phyloP scores from a whole-genome alignment of 1,140 invertebrate species.

The Drosophila malerkotliana region DNA sequence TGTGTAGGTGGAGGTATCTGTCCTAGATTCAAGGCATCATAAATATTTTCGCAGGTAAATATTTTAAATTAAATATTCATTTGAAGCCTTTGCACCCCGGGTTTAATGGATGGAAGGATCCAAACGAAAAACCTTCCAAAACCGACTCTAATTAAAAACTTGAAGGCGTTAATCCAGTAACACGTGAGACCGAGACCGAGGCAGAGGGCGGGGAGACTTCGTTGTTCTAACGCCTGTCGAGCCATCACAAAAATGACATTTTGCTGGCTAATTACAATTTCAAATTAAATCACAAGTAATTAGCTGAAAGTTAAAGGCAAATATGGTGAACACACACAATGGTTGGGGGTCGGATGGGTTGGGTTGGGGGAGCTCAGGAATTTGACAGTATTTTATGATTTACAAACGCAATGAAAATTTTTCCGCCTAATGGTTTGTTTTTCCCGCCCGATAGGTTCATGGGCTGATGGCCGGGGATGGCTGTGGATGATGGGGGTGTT shows the following conservation, averaged over 20 bases:
- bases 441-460: constrained; percentile 35
- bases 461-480: background rate
- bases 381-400: constrained; percentile 77
- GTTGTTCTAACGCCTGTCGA: constrained; percentile 53
- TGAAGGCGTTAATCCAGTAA: constrained; percentile 53
- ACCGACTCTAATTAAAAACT: constrained; percentile 60
- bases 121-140: background rate
- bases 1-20: background rate
- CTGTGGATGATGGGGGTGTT: constrained; percentile 1
- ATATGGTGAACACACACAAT: constrained; percentile 26
- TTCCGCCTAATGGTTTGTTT: constrained; percentile 65
- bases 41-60: background rate
- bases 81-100: background rate
- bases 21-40: background rate
- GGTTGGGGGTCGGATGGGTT: constrained; percentile 14
- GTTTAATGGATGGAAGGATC: background rate
- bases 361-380: constrained; percentile 14
- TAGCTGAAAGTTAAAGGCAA: constrained; percentile 66
- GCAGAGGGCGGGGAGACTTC: background rate
- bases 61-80: background rate
- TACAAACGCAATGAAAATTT: constrained; percentile 74
- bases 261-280: constrained; percentile 81
- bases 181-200: constrained; percentile 33
- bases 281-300: constrained; percentile 83
- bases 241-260: constrained; percentile 77